Conservation (phyloP, 2,797 vertebrate species). For the Spondyliosoma cantharus region DNA sequence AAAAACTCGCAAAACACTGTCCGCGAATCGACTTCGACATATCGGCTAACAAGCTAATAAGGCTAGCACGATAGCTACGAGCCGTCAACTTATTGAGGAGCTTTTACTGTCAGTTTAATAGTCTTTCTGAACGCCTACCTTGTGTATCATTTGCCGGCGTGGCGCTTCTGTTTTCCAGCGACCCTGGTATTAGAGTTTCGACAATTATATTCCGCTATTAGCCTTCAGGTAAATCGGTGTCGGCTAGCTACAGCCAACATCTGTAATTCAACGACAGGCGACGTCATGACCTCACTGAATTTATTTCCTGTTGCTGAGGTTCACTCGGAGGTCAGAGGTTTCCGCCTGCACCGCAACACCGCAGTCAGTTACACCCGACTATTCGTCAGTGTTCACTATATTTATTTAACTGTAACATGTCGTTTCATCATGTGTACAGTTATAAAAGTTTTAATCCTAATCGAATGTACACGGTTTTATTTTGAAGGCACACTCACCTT, state of each 20-base stretch:
- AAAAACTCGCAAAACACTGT: not conserved
- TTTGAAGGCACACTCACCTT: not conserved
- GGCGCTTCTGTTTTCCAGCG: not conserved
- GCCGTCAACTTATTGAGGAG: not conserved
- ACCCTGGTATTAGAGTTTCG: not conserved
- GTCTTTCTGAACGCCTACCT: slow-evolving; percentile 35
- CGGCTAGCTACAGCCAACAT: not conserved
- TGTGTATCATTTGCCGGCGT: slow-evolving; percentile 17
- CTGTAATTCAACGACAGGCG: not conserved
- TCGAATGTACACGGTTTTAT: not conserved
- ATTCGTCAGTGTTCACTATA: too few species aligned
- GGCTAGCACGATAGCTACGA: not conserved
- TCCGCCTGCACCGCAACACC: not conserved
- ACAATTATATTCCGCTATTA: not conserved
- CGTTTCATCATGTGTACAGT: too few species aligned
- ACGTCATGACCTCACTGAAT: not conserved
- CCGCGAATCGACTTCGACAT: not conserved
- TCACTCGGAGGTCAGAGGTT: slow-evolving; percentile 56
- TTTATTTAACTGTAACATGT: too few species aligned
- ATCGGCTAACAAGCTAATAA: slow-evolving; percentile 22
- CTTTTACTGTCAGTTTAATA: not conserved
- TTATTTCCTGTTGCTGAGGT: slow-evolving; percentile 65
- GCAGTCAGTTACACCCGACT: not conserved
- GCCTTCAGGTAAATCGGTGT: not conserved
- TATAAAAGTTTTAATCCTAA: not conserved